These are phyloP conservation scores for Andrena marginata DNA, from an alignment of 2,888 invertebrate genomes.

Conservation along the genomic window DNA sequence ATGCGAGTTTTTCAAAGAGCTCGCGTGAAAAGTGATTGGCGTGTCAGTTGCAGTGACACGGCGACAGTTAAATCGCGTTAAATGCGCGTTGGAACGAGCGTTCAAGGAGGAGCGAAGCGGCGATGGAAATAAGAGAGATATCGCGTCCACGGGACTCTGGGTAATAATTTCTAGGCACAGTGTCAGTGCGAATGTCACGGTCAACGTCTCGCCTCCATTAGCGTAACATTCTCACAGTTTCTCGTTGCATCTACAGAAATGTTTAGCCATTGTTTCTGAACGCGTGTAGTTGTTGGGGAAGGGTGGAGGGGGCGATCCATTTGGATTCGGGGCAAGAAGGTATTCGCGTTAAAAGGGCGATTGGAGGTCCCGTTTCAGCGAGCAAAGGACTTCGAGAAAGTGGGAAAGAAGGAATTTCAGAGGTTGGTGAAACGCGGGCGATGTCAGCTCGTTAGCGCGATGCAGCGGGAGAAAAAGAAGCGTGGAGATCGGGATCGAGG, in stretches of 20 bases:
- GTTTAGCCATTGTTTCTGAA: not conserved
- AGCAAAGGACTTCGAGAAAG: not conserved
- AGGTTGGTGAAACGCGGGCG: conserved; percentile 18
- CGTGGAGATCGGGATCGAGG: conserved; percentile 31
- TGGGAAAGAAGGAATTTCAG: conserved; percentile 12
- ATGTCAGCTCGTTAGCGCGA: conserved; percentile 45
- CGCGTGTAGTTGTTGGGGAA: not conserved
- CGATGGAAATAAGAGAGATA: conserved; percentile 47
- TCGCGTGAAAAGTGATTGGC: conserved; percentile 10
- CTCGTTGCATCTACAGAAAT: not conserved
- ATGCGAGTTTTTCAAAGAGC: conserved; percentile 3
- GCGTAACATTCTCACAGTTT: not conserved
- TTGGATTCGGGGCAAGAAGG: too few relatives aligned
- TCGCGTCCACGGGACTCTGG: not conserved
- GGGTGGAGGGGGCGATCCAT: too few relatives aligned
- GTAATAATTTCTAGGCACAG: not conserved
- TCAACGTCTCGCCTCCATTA: not conserved
- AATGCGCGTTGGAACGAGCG: not conserved
- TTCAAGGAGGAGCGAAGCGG: conserved; percentile 12
- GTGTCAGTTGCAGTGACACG: conserved; percentile 1
- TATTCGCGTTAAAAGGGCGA: not conserved
- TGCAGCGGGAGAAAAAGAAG: conserved; percentile 11
- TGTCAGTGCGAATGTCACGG: conserved; percentile 33
- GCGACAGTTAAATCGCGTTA: not conserved
- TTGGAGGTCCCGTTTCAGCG: conserved; percentile 6